Conservation (phyloP, 2,888 invertebrate genomes). For the Mesorhabditis sp. region DNA sequence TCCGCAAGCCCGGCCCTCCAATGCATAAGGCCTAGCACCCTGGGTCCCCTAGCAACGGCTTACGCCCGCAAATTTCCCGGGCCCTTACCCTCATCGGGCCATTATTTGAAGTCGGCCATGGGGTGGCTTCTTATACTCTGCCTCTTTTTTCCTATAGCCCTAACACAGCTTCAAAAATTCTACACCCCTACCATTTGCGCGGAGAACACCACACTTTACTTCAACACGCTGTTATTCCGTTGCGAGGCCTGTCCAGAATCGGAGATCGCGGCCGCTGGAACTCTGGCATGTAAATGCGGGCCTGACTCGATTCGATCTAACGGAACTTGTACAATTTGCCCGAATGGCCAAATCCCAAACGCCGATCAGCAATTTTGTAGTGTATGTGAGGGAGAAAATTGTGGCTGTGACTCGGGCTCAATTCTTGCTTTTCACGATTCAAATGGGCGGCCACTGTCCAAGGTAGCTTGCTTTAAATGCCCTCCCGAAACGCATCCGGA, state of each 20-base stretch:
- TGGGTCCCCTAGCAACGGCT: too few relatives aligned
- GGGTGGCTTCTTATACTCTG: not conserved
- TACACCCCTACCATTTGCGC: not conserved
- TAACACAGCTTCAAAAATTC: not conserved
- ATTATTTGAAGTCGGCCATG: too few relatives aligned
- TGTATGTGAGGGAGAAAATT: conserved; percentile 1
- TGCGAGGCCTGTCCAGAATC: not conserved
- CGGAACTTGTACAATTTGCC: not conserved
- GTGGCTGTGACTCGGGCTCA: not conserved
- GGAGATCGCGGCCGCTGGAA: not conserved
- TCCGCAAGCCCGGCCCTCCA: too few relatives aligned
- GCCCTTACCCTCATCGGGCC: too few relatives aligned
- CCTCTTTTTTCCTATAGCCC: not conserved
- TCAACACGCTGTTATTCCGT: not conserved
- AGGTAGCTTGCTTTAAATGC: not conserved
- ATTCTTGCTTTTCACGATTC: not conserved
- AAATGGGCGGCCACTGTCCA: not conserved
- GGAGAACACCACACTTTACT: not conserved
- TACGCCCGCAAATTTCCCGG: too few relatives aligned
- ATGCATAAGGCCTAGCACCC: too few relatives aligned
- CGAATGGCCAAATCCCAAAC: not conserved
- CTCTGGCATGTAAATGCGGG: not conserved
- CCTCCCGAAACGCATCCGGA: not conserved
- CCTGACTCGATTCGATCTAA: not conserved
- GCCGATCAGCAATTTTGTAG: not conserved